phyloP scores from a whole-genome alignment of 2,797 vertebrate genomes.

The Cynodonichthys magdalenae region DNA sequence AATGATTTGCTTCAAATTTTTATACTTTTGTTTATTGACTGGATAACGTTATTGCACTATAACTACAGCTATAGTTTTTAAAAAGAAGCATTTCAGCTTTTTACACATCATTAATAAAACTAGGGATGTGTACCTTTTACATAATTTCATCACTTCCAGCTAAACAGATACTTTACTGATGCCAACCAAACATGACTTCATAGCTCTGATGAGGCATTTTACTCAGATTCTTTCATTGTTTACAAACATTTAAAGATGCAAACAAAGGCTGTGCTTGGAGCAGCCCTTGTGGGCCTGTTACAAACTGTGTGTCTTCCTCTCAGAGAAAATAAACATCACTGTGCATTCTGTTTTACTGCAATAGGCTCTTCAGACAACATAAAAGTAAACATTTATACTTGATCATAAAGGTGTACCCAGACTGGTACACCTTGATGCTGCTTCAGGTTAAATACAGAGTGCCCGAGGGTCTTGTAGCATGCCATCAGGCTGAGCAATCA shows the following conservation, averaged over 20 bases:
- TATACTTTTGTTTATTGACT: neutral
- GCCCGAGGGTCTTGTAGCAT: neutral
- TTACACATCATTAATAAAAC: constrained; percentile 18
- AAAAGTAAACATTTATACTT: constrained; percentile 9
- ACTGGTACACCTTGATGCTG: neutral
- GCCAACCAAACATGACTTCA: constrained; percentile 19
- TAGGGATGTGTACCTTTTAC: neutral
- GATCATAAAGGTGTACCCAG: neutral
- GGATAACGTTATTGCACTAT: too few relatives aligned
- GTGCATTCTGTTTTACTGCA: neutral
- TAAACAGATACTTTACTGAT: constrained; percentile 21
- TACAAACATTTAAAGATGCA: constrained; percentile 27
- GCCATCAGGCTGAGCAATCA: neutral
- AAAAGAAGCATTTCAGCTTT: constrained; percentile 8
- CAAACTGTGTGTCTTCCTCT: neutral
- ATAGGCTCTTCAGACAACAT: constrained; percentile 1
- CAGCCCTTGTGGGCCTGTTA: constrained; percentile 19
- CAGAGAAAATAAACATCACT: constrained; percentile 11
- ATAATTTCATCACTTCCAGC: constrained; percentile 2
- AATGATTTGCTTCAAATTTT: neutral
- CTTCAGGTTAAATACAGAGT: neutral
- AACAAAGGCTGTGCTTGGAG: constrained; percentile 33
- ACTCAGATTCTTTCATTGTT: constrained; percentile 13
- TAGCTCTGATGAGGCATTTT: constrained; percentile 24
- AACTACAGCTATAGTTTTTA: neutral